phyloP scores from a whole-genome alignment of 2,113 vertebrate species.

The Scopus umbretta region DNA sequence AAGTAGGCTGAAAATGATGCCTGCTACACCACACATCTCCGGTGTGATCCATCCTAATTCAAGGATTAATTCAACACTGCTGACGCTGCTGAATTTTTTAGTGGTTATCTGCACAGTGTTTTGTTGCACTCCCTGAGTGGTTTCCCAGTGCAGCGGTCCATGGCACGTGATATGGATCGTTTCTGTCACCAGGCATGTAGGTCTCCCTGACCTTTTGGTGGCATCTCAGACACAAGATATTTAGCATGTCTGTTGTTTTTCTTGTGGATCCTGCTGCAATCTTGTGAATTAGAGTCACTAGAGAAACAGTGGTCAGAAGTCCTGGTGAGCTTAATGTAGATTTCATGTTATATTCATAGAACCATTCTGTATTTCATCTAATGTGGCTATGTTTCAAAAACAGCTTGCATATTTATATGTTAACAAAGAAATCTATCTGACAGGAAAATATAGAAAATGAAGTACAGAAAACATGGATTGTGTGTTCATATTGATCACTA shows the following conservation, averaged over 20 bases:
- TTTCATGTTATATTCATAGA: neutral
- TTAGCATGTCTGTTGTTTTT: neutral
- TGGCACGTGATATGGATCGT: neutral
- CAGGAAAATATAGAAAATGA: neutral
- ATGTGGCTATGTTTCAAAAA: neutral
- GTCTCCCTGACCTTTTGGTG: neutral
- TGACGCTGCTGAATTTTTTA: neutral
- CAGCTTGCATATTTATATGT: neutral
- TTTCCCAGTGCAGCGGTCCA: neutral
- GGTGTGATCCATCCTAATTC: neutral
- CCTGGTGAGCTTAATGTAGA: neutral
- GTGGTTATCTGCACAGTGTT: neutral
- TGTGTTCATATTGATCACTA: neutral
- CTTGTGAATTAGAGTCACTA: neutral
- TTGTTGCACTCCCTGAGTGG: neutral
- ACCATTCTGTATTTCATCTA: neutral
- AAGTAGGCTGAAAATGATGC: neutral
- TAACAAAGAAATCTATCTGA: neutral
- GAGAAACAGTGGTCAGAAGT: neutral
- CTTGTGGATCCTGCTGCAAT: neutral
- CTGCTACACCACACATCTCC: accelerated
- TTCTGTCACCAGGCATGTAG: neutral
- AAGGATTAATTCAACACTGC: neutral
- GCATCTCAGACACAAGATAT: neutral
- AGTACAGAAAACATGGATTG: neutral